These are phyloP conservation scores for Halcyon chelicuti DNA, from an alignment of 2,797 vertebrate genomes.

Conservation along the genomic window DNA sequence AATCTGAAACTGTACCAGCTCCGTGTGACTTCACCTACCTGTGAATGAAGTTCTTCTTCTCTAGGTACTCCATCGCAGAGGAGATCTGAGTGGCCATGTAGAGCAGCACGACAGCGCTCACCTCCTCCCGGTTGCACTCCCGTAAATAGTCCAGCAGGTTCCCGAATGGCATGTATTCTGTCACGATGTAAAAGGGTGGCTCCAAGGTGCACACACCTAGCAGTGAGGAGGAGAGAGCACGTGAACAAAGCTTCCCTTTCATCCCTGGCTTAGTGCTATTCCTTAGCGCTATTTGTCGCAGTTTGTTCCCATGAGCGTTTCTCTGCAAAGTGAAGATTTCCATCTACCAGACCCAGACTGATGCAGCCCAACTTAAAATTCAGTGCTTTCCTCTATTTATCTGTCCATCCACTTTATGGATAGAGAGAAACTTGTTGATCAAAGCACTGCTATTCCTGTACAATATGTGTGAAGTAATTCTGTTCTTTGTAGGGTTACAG, in stretches of 20 bases:
- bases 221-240: not conserved
- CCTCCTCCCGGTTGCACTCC: conserved; percentile 94
- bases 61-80: conserved; percentile 98
- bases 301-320: not conserved
- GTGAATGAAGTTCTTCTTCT: conserved; percentile 99
- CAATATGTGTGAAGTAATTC: not conserved
- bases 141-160: conserved; percentile 96
- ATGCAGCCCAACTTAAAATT: not conserved
- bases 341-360: not conserved
- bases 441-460: not conserved
- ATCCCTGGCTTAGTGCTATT: not conserved
- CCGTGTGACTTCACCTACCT: conserved; percentile 79
- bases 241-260: not conserved
- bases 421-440: not conserved
- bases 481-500: not conserved
- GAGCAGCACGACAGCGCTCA: conserved; percentile 95
- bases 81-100: conserved; percentile 99
- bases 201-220: conserved; percentile 97
- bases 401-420: not conserved
- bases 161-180: conserved; percentile 97
- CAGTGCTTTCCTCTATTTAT: not conserved
- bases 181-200: conserved; percentile 98
- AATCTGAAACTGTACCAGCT: not conserved
- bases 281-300: not conserved
- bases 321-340: not conserved